Evolutionary conservation across 2,888 invertebrate genomes (phyloP), one percentile per base, ranked within the genome.

Genomic region (Dynastes maya): DNA sequence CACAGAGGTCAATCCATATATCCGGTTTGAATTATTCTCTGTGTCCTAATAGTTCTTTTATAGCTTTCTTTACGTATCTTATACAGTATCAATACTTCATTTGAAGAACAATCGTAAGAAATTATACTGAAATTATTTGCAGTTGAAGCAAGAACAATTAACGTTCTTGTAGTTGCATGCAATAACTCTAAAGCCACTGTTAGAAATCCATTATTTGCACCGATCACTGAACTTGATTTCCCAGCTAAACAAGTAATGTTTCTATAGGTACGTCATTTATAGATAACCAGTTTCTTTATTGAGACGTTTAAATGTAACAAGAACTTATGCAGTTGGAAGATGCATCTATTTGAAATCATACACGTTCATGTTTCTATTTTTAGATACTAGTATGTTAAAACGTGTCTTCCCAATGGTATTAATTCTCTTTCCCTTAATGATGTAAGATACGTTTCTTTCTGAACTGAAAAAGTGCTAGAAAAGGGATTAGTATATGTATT

Each of bases 1-100:
- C 72, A 40, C 16, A 74, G 55, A 61, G 72, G 72, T 74, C 72
- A 74, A 61, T 63, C 45, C 68, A 22, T 49, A 61, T 40, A 74
- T 74, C 72, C 72, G 72, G 72, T 61, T 40, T 61, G 58, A n/a
- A 4, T 51, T 11, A 51, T 68, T 1, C 68, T 68, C 9, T 68
- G 13, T 68, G 29, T 51, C 68, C 51, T 11, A 68, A 29, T 68
- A 68, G 5, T 68, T 51, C 49, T 27, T 40, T 67, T n/a, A 5
- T 37, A 37, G 22, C 45, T 22, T 67, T 68, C 27, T 68, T 51
- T 40, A 67, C 22, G 55, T 58, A 22, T 58, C 45, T 1, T 11
- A 45, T 45, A 11, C 45, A 45, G 2, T 45, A 45, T 45, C 11
- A 45, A 45, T 45, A 8, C 45, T 45, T 45, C 11, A 45, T 45